These are phyloP conservation scores for Myathropa florea DNA, from an alignment of 2,888 invertebrate genomes.

Conservation along the genomic window DNA sequence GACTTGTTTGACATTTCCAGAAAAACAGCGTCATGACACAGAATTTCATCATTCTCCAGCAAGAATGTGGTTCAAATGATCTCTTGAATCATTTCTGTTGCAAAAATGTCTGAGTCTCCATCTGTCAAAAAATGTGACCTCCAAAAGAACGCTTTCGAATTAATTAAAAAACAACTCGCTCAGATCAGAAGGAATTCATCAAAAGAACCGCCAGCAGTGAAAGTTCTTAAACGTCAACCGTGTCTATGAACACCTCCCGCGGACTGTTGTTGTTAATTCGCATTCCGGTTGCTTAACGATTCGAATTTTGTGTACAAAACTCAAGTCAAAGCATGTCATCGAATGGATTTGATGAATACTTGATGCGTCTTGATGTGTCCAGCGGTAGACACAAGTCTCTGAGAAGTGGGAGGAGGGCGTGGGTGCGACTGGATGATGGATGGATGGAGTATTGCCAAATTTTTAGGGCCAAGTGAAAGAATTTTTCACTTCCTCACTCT, in stretches of 20 bases:
- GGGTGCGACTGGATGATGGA: conserved; percentile 32
- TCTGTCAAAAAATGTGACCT: background rate
- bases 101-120: background rate
- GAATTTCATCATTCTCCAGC: too few relatives aligned
- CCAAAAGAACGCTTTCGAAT: background rate
- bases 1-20: too few relatives aligned
- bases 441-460: conserved; percentile 65
- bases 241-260: conserved; percentile 1
- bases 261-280: conserved; percentile 31
- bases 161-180: background rate
- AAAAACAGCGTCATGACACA: too few relatives aligned
- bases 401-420: conserved; percentile 6
- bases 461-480: conserved; percentile 58
- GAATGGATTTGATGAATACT: conserved; percentile 63
- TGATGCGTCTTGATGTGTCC: conserved; percentile 52
- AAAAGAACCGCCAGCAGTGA: background rate
- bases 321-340: conserved; percentile 59
- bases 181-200: background rate
- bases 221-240: background rate
- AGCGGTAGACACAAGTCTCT: conserved; percentile 36
- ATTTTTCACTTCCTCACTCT: background rate
- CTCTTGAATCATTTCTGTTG: too few relatives aligned
- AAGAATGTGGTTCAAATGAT: too few relatives aligned
- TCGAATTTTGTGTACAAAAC: conserved; percentile 47
- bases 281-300: conserved; percentile 58